Evolutionary conservation across 2,888 invertebrate species (phyloP).

Genomic region (Eupithecia vulgata): DNA sequence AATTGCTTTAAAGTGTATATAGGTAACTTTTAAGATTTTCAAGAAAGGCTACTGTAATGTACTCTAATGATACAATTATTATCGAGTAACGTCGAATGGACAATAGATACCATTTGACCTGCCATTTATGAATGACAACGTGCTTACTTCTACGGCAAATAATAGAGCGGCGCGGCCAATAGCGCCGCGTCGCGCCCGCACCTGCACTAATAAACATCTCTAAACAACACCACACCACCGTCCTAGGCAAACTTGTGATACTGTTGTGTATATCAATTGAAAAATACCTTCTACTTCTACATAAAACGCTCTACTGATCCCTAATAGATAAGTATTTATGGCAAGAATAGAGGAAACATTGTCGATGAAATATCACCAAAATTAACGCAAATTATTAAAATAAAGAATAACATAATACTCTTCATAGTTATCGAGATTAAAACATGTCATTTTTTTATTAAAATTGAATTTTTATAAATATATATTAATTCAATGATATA

Average conservation of each 20-base stretch:
- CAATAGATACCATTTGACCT: constrained; percentile 83
- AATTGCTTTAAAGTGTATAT: constrained; percentile 81
- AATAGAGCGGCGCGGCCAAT: constrained; percentile 75
- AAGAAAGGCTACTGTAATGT: constrained; percentile 84
- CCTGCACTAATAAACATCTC: constrained; percentile 75
- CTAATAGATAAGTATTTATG: constrained; percentile 75
- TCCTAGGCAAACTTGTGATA: constrained; percentile 78
- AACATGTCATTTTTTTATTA: constrained; percentile 63
- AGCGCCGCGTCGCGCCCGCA: constrained; percentile 56
- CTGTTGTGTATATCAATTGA: constrained; percentile 81
- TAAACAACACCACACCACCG: constrained; percentile 77
- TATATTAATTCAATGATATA: constrained; percentile 61
- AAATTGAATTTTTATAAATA: constrained; percentile 60
- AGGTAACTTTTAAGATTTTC: constrained; percentile 83
- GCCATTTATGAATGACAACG: constrained; percentile 78
- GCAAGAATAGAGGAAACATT: constrained; percentile 82
- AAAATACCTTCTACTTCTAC: constrained; percentile 77
- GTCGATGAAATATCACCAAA: constrained; percentile 71
- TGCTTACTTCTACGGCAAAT: constrained; percentile 81
- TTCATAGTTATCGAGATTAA: constrained; percentile 51
- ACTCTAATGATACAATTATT: constrained; percentile 84
- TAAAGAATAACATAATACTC: constrained; percentile 64
- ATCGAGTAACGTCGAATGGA: constrained; percentile 83
- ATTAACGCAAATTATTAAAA: constrained; percentile 62
- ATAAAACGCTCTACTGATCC: constrained; percentile 75